phyloP scores from a whole-genome alignment of 2,797 vertebrate genomes.

The Bradypodion ventrale region DNA sequence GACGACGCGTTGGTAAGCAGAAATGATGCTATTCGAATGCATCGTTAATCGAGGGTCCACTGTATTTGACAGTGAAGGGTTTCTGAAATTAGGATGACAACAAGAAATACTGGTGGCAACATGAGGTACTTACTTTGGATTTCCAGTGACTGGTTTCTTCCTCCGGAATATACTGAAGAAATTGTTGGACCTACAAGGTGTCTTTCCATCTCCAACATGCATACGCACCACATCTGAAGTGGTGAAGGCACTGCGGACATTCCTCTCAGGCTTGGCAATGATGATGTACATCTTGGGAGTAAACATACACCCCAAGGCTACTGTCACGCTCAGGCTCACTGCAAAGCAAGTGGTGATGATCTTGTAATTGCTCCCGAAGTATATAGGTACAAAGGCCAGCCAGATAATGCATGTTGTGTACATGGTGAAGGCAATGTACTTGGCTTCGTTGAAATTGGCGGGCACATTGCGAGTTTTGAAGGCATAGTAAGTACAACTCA shows the following conservation, averaged over 20 bases:
- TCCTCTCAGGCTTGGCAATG: slow-evolving; percentile 97
- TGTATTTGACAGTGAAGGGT: too few relatives aligned
- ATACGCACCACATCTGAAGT: slow-evolving; percentile 98
- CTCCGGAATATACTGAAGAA: slow-evolving; percentile 96
- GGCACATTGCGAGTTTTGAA: slow-evolving; percentile 99
- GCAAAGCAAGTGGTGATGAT: slow-evolving; percentile 99
- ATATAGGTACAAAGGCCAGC: slow-evolving; percentile 94
- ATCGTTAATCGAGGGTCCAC: too few relatives aligned
- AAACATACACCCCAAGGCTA: slow-evolving; percentile 98
- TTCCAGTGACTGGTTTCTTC: slow-evolving; percentile 90
- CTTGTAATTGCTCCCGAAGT: slow-evolving; percentile 99
- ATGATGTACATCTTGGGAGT: slow-evolving; percentile 99
- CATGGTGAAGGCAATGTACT: slow-evolving; percentile 87
- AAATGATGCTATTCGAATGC: too few relatives aligned
- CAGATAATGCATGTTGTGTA: slow-evolving; percentile 87
- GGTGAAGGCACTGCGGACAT: slow-evolving; percentile 98
- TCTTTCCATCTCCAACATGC: slow-evolving; percentile 97
- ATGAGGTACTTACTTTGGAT: slow-evolving; percentile 89
- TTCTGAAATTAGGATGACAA: slow-evolving; percentile 28
- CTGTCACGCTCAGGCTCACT: slow-evolving; percentile 96
- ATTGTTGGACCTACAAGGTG: slow-evolving; percentile 89
- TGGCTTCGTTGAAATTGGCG: slow-evolving; percentile 87
- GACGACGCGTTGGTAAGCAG: too few relatives aligned
- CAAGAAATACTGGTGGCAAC: slow-evolving; percentile 1
- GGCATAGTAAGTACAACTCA: slow-evolving; percentile 99